These are phyloP conservation scores for Enteromius paludinosus DNA, from an alignment of 2,797 vertebrate genomes.

Conservation along the genomic window DNA sequence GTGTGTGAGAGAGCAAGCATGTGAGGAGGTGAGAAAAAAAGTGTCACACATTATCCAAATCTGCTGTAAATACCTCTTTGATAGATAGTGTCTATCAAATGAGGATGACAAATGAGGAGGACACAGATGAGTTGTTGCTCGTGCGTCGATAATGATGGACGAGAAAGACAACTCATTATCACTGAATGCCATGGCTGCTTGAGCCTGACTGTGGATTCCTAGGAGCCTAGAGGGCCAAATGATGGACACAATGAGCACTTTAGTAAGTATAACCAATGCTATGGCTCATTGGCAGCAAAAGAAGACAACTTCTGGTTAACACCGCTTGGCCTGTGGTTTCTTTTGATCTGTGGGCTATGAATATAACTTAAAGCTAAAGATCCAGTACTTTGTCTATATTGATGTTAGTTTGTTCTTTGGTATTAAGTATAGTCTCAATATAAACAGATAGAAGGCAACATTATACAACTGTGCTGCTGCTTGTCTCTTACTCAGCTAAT, in stretches of 20 bases:
- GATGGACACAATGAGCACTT: slow-evolving; percentile 28
- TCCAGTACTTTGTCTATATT: background rate
- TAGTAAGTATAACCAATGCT: slow-evolving; percentile 53
- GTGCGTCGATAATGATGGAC: slow-evolving; percentile 17
- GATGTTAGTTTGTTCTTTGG: background rate
- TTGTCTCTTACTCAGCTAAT: background rate
- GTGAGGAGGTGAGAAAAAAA: slow-evolving; percentile 47
- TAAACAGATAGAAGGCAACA: background rate
- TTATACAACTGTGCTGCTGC: background rate
- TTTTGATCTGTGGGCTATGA: slow-evolving; percentile 1
- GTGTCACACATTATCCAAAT: slow-evolving; percentile 50
- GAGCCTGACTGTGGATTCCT: slow-evolving; percentile 10
- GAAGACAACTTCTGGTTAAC: background rate
- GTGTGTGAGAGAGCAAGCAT: background rate
- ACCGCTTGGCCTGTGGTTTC: background rate
- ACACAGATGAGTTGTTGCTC: slow-evolving; percentile 23
- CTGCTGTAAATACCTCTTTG: slow-evolving; percentile 36
- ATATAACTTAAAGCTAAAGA: background rate
- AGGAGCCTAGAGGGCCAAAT: slow-evolving; percentile 29
- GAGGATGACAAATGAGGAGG: slow-evolving; percentile 24
- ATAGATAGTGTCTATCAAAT: slow-evolving; percentile 43
- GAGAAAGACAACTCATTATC: slow-evolving; percentile 30
- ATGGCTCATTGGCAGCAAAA: background rate
- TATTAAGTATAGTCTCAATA: background rate
- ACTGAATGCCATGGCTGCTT: slow-evolving; percentile 11